Conservation (phyloP, 2,797 vertebrate genomes). For the Crypturellus tataupa region DNA sequence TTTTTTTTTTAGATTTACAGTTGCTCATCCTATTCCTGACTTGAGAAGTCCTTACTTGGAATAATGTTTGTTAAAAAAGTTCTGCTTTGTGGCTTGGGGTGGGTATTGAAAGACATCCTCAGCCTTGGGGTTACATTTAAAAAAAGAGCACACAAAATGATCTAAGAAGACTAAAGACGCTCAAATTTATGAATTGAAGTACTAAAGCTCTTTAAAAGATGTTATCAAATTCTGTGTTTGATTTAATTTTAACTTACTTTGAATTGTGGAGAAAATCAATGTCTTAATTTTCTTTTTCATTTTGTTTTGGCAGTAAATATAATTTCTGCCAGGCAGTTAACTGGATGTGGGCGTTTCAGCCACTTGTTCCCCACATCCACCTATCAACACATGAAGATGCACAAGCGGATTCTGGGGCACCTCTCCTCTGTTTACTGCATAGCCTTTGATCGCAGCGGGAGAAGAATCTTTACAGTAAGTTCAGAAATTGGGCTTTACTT, state of each 20-base stretch:
- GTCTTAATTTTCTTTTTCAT: background rate
- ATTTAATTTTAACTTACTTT: background rate
- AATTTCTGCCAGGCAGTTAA: conserved; percentile 90
- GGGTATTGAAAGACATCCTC: background rate
- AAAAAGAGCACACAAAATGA: background rate
- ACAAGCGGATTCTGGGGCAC: conserved; percentile 96
- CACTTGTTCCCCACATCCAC: conserved; percentile 90
- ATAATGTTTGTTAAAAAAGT: background rate
- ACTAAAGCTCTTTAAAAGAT: background rate
- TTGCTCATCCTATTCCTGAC: background rate
- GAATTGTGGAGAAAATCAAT: background rate
- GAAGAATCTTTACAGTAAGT: conserved; percentile 96
- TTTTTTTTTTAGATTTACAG: no score
- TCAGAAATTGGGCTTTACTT: background rate
- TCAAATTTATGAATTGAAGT: background rate
- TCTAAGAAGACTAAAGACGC: background rate
- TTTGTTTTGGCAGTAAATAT: conserved; percentile 85
- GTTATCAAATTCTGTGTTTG: background rate
- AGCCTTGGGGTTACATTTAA: background rate
- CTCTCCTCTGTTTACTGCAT: conserved; percentile 99
- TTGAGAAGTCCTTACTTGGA: background rate
- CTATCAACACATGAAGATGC: conserved; percentile 98
- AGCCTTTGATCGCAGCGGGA: conserved; percentile 95
- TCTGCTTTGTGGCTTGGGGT: background rate
- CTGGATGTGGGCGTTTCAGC: conserved; percentile 90